phyloP scores from a whole-genome alignment of 2,797 vertebrate genomes.

The Gallinago solitaria region DNA sequence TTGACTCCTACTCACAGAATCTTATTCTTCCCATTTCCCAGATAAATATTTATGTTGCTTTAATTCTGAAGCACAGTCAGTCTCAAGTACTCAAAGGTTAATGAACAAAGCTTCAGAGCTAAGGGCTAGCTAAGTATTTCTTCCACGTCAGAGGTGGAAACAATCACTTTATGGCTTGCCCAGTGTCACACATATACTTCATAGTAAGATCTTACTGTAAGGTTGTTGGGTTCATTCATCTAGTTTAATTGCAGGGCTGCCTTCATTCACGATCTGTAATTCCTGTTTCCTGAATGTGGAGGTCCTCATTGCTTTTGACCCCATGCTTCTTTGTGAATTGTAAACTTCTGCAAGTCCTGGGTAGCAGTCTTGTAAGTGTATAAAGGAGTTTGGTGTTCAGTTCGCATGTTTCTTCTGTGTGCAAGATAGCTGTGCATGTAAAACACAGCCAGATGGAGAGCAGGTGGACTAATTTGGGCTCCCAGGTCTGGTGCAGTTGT shows the following conservation, averaged over 20 bases:
- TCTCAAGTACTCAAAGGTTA: slow-evolving; percentile 17
- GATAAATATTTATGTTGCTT: slow-evolving; percentile 11
- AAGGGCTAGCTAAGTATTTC: neutral
- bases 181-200: neutral
- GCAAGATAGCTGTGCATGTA: neutral
- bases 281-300: neutral
- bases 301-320: neutral
- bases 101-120: neutral
- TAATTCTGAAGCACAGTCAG: neutral
- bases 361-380: neutral
- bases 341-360: neutral
- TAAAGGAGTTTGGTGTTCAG: neutral
- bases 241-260: neutral
- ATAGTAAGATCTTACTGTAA: neutral
- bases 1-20: neutral
- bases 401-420: neutral
- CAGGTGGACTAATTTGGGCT: neutral
- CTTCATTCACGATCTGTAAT: neutral
- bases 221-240: neutral
- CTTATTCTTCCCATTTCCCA: neutral
- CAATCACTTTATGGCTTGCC: neutral
- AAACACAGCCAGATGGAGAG: neutral
- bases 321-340: neutral
- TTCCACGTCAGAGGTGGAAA: neutral
- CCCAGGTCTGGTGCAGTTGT: rapidly evolving